These are phyloP conservation scores for Chrysopa pallens DNA, from an alignment of 1,140 invertebrate genomes.

Conservation along the genomic window DNA sequence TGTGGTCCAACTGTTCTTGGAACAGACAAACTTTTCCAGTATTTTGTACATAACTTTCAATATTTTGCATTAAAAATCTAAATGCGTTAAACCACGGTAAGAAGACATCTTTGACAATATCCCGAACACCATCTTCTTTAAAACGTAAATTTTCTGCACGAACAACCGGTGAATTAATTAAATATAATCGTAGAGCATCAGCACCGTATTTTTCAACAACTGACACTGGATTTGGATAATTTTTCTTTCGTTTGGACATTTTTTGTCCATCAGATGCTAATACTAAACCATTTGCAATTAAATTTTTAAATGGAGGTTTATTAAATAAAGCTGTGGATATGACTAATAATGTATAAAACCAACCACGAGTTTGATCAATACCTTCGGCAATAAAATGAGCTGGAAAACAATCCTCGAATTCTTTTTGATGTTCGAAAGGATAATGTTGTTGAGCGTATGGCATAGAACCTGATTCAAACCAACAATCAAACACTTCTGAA, in stretches of 20 bases:
- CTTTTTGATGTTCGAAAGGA: slow-evolving; percentile 81
- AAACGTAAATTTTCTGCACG: slow-evolving; percentile 91
- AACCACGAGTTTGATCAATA: slow-evolving; percentile 97
- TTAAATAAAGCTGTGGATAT: slow-evolving; percentile 93
- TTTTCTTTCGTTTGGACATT: slow-evolving; percentile 99
- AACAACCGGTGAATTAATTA: slow-evolving; percentile 97
- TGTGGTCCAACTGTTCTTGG: slow-evolving; percentile 29
- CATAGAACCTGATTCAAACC: slow-evolving; percentile 99
- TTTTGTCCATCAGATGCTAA: slow-evolving; percentile 94
- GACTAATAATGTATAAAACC: slow-evolving; percentile 97
- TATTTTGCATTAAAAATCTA: slow-evolving; percentile 85
- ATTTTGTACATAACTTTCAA: slow-evolving; percentile 61
- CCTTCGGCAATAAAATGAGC: slow-evolving; percentile 99
- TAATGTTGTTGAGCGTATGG: slow-evolving; percentile 96
- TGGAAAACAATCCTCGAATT: slow-evolving; percentile 92
- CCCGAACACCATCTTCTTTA: slow-evolving; percentile 88
- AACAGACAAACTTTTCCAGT: slow-evolving; percentile 41
- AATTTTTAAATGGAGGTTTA: slow-evolving; percentile 93
- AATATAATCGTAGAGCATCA: slow-evolving; percentile 87
- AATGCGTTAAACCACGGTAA: slow-evolving; percentile 99
- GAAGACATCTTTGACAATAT: slow-evolving; percentile 95
- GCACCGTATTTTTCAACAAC: slow-evolving; percentile 90
- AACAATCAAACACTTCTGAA: slow-evolving; percentile 97
- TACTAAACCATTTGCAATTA: slow-evolving; percentile 90
- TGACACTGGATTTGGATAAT: slow-evolving; percentile 92